Evolutionary conservation across 1,140 invertebrate species (phyloP).

Genomic region (Physella acuta): DNA sequence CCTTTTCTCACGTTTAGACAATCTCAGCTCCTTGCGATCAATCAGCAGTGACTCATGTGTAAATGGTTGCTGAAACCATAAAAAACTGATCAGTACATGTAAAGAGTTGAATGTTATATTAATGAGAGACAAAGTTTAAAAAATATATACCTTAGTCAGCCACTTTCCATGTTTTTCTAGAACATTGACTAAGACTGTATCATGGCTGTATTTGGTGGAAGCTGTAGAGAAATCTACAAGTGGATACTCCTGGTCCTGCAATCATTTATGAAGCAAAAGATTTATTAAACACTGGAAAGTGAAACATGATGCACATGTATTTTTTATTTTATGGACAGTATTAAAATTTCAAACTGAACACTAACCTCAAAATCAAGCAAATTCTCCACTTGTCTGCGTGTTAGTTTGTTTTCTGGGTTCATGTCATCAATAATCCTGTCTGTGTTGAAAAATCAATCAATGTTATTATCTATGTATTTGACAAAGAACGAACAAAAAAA

Average conservation of each 20-base stretch:
- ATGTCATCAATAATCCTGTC: slow-evolving; percentile 97
- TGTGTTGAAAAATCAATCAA: slow-evolving; percentile 32
- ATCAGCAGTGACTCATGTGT: slow-evolving; percentile 94
- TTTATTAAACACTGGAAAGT: neutral
- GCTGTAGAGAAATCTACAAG: slow-evolving; percentile 36
- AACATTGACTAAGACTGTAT: slow-evolving; percentile 43
- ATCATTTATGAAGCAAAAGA: neutral
- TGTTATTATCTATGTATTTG: neutral
- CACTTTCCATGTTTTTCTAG: slow-evolving; percentile 47
- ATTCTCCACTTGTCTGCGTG: slow-evolving; percentile 90
- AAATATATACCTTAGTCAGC: slow-evolving; percentile 48
- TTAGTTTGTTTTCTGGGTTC: slow-evolving; percentile 93
- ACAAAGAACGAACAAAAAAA: neutral
- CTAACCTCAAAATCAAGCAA: slow-evolving; percentile 86
- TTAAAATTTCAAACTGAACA: neutral
- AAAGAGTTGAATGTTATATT: too few relatives aligned
- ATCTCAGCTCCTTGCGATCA: slow-evolving; percentile 91
- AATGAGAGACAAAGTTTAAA: too few relatives aligned
- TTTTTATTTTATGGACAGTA: neutral
- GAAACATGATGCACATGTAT: neutral
- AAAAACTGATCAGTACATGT: too few relatives aligned
- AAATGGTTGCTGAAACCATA: slow-evolving; percentile 82
- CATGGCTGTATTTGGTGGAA: slow-evolving; percentile 37
- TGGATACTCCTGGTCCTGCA: slow-evolving; percentile 51
- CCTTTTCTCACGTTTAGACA: slow-evolving; percentile 92